A percentile compares a stretch with the other conserved stretches of the same genome.
Evolutionary conservation across 2,113 vertebrate genomes (phyloP).

Genomic region (Greenwoodochromis staneri): DNA sequence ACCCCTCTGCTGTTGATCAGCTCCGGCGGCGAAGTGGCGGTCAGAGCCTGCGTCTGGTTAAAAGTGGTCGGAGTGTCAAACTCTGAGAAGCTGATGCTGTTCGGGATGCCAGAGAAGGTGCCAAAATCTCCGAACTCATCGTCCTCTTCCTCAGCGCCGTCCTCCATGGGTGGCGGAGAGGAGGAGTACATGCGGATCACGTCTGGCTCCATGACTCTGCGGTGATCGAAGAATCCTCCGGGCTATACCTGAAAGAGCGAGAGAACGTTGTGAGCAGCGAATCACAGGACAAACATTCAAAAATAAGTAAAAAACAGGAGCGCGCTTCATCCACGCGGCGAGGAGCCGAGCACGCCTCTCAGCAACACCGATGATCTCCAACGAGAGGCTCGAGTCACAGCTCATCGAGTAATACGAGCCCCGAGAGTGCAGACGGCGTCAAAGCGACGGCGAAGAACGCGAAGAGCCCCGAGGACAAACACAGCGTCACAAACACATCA

Average conservation of each 20-base stretch:
- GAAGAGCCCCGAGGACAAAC: not conserved
- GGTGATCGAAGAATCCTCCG: slow-evolving; percentile 35
- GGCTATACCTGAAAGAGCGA: slow-evolving; percentile 68
- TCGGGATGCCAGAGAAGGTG: slow-evolving; percentile 82
- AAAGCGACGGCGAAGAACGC: not conserved
- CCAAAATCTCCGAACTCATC: slow-evolving; percentile 93
- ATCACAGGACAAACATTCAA: not conserved
- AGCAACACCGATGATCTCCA: not conserved
- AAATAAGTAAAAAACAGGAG: not conserved
- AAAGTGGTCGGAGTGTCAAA: slow-evolving; percentile 81
- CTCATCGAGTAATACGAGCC: not conserved
- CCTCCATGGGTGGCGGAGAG: slow-evolving; percentile 94
- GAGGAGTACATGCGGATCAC: slow-evolving; percentile 94
- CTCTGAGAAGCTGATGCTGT: slow-evolving; percentile 84
- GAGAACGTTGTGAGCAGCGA: not conserved
- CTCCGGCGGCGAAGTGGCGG: slow-evolving; percentile 69
- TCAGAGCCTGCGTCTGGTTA: slow-evolving; percentile 58
- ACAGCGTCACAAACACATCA: not conserved
- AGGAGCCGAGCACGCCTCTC: not conserved
- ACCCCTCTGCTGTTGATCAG: slow-evolving; percentile 69
- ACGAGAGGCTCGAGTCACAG: not conserved
- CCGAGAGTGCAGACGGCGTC: not conserved
- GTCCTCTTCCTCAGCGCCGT: slow-evolving; percentile 85
- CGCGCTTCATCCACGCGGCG: not conserved
- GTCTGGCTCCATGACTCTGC: slow-evolving; percentile 88